phyloP scores from a whole-genome alignment of 2,113 vertebrate species.

The Rhabdomys dilectus region DNA sequence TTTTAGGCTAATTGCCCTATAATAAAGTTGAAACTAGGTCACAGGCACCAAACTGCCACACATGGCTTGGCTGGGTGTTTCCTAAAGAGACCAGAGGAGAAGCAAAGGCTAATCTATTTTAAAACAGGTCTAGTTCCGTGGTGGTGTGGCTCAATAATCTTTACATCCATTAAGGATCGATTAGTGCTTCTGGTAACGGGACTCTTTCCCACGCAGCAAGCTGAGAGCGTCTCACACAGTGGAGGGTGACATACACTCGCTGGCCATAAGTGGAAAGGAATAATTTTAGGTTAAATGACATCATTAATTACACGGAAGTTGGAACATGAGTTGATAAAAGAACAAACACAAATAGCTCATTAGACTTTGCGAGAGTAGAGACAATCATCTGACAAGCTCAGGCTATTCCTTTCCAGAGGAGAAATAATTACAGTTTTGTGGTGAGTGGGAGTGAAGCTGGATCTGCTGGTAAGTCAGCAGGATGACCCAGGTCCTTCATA shows the following conservation, averaged over 20 bases:
- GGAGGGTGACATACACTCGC: background rate
- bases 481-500: background rate
- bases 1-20: slow-evolving; percentile 83
- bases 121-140: slow-evolving; percentile 83
- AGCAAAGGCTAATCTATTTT: slow-evolving; percentile 84
- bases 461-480: no score
- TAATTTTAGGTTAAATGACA: background rate
- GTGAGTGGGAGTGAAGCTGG: no score
- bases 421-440: background rate
- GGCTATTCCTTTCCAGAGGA: background rate
- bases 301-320: slow-evolving; percentile 5
- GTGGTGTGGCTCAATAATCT: slow-evolving; percentile 81
- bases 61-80: slow-evolving; percentile 83
- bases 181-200: slow-evolving; percentile 81
- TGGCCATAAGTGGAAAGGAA: background rate
- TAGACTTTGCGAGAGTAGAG: background rate
- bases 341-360: background rate
- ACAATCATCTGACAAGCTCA: slow-evolving; percentile 29
- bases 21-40: slow-evolving; percentile 88
- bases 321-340: background rate
- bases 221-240: background rate
- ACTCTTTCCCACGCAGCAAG: slow-evolving; percentile 47
- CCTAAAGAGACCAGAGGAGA: slow-evolving; percentile 75
- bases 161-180: slow-evolving; percentile 85
- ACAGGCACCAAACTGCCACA: slow-evolving; percentile 80